Percentiles rank a stretch among this genome's conserved stretches.
Evolutionary conservation across 2,113 vertebrate genomes (phyloP).

Genomic region (Halichoerus grypus): DNA sequence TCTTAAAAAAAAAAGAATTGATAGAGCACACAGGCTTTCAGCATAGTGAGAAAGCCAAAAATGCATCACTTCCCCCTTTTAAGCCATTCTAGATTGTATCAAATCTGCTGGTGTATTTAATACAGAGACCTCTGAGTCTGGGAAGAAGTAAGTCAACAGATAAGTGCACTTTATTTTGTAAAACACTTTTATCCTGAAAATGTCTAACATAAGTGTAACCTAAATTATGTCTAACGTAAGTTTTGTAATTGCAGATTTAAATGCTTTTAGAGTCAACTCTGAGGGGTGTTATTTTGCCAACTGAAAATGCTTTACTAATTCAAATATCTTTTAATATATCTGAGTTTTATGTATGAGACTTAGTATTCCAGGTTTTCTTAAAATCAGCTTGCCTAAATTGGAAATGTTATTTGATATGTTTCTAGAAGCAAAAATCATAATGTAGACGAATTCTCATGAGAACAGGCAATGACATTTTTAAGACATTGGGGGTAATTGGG

Average conservation of each 20-base stretch:
- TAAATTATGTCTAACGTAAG: background rate
- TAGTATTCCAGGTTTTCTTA: background rate
- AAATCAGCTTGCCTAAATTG: background rate
- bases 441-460: background rate
- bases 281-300: background rate
- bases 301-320: background rate
- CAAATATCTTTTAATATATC: background rate
- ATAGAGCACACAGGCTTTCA: background rate
- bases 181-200: slow-evolving; percentile 24
- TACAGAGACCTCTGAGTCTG: background rate
- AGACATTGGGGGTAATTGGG: background rate
- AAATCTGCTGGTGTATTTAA: background rate
- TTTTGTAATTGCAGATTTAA: slow-evolving; percentile 5
- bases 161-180: background rate
- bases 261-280: background rate
- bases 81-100: background rate
- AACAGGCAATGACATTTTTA: background rate
- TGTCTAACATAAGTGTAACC: background rate
- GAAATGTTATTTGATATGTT: slow-evolving; percentile 31
- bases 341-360: background rate
- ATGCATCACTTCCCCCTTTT: background rate
- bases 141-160: background rate
- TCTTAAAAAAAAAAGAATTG: background rate
- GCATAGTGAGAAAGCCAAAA: background rate
- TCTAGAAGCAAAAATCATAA: slow-evolving; percentile 30